phyloP scores from a whole-genome alignment of 2,113 vertebrate genomes.

The Elephas maximus region DNA sequence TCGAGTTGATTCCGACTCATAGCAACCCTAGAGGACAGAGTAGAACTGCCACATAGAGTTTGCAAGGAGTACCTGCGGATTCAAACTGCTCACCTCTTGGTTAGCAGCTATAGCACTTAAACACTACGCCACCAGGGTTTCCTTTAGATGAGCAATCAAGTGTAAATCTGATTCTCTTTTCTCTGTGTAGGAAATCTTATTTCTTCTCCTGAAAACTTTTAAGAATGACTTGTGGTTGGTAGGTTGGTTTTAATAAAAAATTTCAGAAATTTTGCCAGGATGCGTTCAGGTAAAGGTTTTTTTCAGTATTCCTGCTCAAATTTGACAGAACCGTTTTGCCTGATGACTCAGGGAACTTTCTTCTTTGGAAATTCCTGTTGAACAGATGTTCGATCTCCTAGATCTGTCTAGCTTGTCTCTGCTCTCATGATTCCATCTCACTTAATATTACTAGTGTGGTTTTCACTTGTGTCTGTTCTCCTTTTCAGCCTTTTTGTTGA shows the following conservation, averaged over 20 bases:
- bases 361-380: not conserved
- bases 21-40: no score
- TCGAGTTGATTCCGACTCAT: no score
- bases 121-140: no score
- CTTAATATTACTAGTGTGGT: not conserved
- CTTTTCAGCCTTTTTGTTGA: not conserved
- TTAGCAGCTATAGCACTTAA: no score
- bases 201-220: not conserved
- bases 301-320: not conserved
- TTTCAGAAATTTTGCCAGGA: not conserved
- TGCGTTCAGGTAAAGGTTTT: not conserved
- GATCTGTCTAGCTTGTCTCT: not conserved
- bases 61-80: no score
- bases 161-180: not conserved
- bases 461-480: not conserved
- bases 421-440: not conserved
- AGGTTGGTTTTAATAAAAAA: slow-evolving; percentile 20
- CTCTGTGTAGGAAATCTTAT: not conserved
- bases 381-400: not conserved
- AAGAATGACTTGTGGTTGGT: not conserved
- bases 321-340: not conserved
- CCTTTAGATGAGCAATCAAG: not conserved
- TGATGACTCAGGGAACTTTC: not conserved
- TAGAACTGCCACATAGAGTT: no score
- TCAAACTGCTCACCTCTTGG: no score